Conservation (phyloP, 2,113 vertebrate species). For the Psophia crepitans region DNA sequence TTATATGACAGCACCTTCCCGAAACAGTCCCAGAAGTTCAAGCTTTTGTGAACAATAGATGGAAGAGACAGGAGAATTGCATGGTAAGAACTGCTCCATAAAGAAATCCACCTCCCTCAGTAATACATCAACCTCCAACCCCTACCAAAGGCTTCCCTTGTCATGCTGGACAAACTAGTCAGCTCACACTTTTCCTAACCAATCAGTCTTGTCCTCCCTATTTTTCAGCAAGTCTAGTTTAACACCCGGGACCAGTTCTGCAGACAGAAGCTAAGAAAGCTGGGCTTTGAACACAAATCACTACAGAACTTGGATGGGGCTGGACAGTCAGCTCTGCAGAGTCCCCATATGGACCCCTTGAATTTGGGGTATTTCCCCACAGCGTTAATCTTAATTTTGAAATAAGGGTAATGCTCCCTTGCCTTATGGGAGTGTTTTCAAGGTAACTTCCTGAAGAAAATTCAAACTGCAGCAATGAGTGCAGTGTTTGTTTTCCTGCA, state of each 20-base stretch:
- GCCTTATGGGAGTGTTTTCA: neutral
- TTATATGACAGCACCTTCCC: neutral
- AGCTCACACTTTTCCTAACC: neutral
- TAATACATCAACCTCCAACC: neutral
- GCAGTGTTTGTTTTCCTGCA: neutral
- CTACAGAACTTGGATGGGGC: neutral
- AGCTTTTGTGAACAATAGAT: neutral
- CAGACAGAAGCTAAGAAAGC: neutral
- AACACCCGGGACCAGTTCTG: neutral
- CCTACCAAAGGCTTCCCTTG: neutral
- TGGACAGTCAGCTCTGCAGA: neutral
- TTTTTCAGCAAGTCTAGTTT: neutral
- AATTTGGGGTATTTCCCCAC: neutral
- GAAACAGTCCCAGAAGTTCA: neutral
- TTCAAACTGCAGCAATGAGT: neutral
- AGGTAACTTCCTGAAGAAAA: neutral
- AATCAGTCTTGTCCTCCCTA: neutral
- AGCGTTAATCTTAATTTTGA: neutral
- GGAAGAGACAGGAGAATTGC: neutral
- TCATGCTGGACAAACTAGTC: neutral
- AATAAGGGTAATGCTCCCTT: rapidly evolving
- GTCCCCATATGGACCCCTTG: neutral
- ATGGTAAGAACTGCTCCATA: neutral
- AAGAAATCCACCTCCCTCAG: neutral
- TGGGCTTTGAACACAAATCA: neutral